A percentile compares a stretch with the other conserved stretches of the same genome.
phyloP scores from a whole-genome alignment of 1,140 invertebrate species.

The Zaprionus davidi region DNA sequence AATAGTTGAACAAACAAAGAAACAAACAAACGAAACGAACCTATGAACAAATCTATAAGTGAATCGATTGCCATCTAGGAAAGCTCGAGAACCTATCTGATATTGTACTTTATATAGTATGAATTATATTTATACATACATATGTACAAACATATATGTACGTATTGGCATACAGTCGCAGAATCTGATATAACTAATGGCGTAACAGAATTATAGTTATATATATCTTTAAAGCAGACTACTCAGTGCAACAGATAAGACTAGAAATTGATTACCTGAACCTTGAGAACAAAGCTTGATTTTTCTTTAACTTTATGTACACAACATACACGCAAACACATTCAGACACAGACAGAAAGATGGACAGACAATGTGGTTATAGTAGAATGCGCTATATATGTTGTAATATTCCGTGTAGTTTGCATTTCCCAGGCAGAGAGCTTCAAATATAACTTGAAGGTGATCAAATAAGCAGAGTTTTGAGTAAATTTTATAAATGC shows the following conservation, averaged over 20 bases:
- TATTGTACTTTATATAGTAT: slow-evolving; percentile 49
- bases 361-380: slow-evolving; percentile 1
- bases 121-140: slow-evolving; percentile 21
- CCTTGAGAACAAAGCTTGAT: slow-evolving; percentile 81
- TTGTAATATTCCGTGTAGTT: background rate
- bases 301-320: slow-evolving; percentile 67
- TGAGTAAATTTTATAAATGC: background rate
- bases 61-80: slow-evolving; percentile 9
- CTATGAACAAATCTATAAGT: slow-evolving; percentile 1
- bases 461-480: background rate
- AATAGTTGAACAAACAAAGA: slow-evolving; percentile 33
- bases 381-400: background rate
- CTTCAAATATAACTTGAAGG: background rate
- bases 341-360: slow-evolving; percentile 15
- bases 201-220: slow-evolving; percentile 33
- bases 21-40: slow-evolving; percentile 22
- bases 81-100: slow-evolving; percentile 36
- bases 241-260: slow-evolving; percentile 82
- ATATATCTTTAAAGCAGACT: slow-evolving; percentile 66
- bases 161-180: slow-evolving; percentile 14
- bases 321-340: slow-evolving; percentile 37
- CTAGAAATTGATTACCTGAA: slow-evolving; percentile 83
- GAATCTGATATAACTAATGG: slow-evolving; percentile 19
- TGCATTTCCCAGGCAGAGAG: background rate
- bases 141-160: slow-evolving; percentile 14